Percentiles rank a stretch among this genome's conserved stretches.
phyloP scores from a whole-genome alignment of 1,140 invertebrate species.

The Leptinotarsa texana region DNA sequence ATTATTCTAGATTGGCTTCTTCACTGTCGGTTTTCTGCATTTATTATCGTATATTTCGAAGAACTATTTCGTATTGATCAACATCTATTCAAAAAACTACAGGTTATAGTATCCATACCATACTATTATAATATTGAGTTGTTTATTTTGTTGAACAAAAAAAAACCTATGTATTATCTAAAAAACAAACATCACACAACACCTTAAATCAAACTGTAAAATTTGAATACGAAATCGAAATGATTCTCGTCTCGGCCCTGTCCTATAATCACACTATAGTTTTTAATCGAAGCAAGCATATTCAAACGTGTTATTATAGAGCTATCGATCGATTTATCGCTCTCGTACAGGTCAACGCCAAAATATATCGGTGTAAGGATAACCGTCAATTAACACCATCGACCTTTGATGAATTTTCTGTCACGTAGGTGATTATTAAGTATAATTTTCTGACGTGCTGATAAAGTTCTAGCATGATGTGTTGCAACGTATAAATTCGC shows the following conservation, averaged over 20 bases:
- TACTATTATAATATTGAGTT: neutral
- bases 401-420: slow-evolving; percentile 34
- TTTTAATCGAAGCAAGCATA: slow-evolving; percentile 4
- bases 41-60: too few relatives aligned
- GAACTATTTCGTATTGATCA: too few relatives aligned
- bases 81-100: too few relatives aligned
- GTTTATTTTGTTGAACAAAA: neutral
- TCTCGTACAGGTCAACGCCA: slow-evolving; percentile 26
- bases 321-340: slow-evolving; percentile 31
- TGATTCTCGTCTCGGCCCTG: neutral
- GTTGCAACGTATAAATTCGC: neutral
- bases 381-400: slow-evolving; percentile 36
- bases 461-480: slow-evolving; percentile 5
- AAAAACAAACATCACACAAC: too few relatives aligned
- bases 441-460: slow-evolving; percentile 17
- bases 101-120: too few relatives aligned
- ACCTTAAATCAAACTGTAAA: neutral
- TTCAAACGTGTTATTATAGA: slow-evolving; percentile 24
- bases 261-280: neutral
- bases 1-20: too few relatives aligned
- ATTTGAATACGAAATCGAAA: neutral
- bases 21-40: too few relatives aligned
- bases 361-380: slow-evolving; percentile 32
- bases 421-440: slow-evolving; percentile 22
- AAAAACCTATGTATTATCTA: too few relatives aligned